phyloP scores from a whole-genome alignment of 2,888 invertebrate species.

The Proisotoma minuta region DNA sequence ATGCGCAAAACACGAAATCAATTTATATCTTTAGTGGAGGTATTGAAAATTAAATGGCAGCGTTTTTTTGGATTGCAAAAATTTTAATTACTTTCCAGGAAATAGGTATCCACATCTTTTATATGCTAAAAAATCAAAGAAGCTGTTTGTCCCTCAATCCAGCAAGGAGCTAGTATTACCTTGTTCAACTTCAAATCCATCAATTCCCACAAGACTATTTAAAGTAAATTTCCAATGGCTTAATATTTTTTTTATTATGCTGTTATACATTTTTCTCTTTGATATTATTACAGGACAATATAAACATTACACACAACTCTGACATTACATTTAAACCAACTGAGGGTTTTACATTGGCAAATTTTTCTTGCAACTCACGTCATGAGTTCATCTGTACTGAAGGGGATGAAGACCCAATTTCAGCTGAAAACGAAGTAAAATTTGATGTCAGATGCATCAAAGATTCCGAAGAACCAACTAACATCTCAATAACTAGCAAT shows the following conservation, averaged over 20 bases:
- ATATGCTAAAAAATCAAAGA: not conserved
- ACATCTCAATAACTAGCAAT: no score
- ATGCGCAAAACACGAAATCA: no score
- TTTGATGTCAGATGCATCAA: not conserved
- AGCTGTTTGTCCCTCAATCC: not conserved
- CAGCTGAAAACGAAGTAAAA: slow-evolving; percentile 15
- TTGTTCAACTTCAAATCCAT: not conserved
- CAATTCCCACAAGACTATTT: not conserved
- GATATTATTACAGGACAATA: no score
- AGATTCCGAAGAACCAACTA: no score
- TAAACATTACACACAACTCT: no score
- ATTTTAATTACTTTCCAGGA: not conserved
- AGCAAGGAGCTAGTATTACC: not conserved
- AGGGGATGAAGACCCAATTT: no score
- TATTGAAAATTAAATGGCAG: not conserved
- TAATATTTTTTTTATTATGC: no score
- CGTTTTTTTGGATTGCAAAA: not conserved
- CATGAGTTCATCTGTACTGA: not conserved
- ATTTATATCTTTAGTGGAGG: not conserved
- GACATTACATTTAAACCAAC: not conserved
- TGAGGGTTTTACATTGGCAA: not conserved
- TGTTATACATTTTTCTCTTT: no score
- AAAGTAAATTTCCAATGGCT: no score
- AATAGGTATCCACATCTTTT: not conserved
- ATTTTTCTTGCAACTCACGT: not conserved